phyloP scores from a whole-genome alignment of 1,140 invertebrate species.

The Drosophila ercepeae region DNA sequence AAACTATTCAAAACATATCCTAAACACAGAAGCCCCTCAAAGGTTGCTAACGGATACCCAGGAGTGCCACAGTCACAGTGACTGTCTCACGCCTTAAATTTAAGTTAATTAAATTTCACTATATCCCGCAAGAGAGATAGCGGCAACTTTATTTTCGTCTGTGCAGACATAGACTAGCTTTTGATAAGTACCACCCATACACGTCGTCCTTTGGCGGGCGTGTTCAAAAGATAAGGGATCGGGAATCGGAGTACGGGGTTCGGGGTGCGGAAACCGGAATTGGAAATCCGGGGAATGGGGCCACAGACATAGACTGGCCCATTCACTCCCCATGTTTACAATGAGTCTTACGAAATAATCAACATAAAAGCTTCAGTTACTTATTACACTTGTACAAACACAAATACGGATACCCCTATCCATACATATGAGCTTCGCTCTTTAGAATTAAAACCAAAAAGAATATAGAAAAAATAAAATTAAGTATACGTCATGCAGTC shows the following conservation, averaged over 20 bases:
- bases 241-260: not conserved
- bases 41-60: not conserved
- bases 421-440: not conserved
- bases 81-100: conserved; percentile 59
- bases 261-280: not conserved
- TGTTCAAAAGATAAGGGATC: conserved; percentile 26
- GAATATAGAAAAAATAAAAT: conserved; percentile 17
- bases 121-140: conserved; percentile 65
- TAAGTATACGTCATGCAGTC: conserved; percentile 49
- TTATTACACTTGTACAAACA: conserved; percentile 59
- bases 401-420: conserved; percentile 14
- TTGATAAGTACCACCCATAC: conserved; percentile 48
- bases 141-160: conserved; percentile 59
- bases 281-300: conserved; percentile 6
- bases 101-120: conserved; percentile 79
- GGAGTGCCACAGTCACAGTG: not conserved
- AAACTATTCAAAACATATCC: conserved; percentile 24
- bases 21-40: conserved; percentile 1
- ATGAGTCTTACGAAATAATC: conserved; percentile 72
- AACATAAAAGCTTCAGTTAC: conserved; percentile 79
- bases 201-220: conserved; percentile 22
- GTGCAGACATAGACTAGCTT: conserved; percentile 51
- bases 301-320: conserved; percentile 19
- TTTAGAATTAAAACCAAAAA: conserved; percentile 31
- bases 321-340: conserved; percentile 47